Percentiles rank a stretch among this genome's conserved stretches.
These are phyloP conservation scores for Spinibarbus caldwelli DNA, from an alignment of 2,797 vertebrate genomes.

Conservation along the genomic window DNA sequence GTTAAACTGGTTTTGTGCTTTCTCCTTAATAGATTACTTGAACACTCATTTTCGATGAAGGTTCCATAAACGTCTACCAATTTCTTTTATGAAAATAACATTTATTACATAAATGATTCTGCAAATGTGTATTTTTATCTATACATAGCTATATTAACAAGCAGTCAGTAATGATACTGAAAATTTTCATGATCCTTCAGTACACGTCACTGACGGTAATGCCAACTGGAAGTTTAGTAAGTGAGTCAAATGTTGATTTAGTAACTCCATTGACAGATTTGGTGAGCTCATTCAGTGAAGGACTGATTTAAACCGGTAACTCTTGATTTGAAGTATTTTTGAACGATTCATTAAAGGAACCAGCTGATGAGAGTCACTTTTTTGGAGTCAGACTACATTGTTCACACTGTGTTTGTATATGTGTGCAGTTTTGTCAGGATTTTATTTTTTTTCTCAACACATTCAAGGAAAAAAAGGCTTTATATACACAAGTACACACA, in stretches of 20 bases:
- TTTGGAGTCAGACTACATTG: not conserved
- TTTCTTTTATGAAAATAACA: not conserved
- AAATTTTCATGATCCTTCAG: not conserved
- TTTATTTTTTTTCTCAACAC: too few relatives aligned
- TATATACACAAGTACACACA: not conserved
- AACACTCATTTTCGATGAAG: not conserved
- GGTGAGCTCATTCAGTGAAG: not conserved
- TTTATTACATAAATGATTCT: not conserved
- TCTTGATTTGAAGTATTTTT: not conserved
- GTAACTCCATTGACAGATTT: not conserved
- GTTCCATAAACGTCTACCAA: not conserved
- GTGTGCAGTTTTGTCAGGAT: not conserved
- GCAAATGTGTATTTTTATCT: not conserved
- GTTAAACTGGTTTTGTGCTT: slow-evolving; percentile 60
- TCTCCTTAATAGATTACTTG: not conserved
- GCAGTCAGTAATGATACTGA: not conserved
- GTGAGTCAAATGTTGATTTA: not conserved
- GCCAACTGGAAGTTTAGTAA: not conserved
- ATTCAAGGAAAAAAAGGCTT: not conserved
- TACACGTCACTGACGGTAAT: not conserved
- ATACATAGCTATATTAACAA: not conserved
- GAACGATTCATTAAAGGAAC: not conserved
- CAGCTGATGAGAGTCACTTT: not conserved
- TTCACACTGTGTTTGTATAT: not conserved
- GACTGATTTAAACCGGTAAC: not conserved